Evolutionary conservation across 2,113 vertebrate genomes (phyloP).

Genomic region (Tonatia bakeri): DNA sequence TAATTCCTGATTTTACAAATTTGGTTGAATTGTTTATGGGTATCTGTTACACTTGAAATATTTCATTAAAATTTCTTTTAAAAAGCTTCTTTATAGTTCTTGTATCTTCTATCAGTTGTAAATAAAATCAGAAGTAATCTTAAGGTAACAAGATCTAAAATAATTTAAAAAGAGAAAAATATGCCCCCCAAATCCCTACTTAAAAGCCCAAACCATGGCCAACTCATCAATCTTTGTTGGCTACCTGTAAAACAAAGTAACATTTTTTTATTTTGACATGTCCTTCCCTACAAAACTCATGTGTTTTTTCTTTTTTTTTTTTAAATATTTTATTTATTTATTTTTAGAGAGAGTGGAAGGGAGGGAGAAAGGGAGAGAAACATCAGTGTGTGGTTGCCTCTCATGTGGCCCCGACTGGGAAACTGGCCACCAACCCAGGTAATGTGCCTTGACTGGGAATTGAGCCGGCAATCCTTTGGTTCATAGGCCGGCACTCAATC

Average conservation of each 20-base stretch:
- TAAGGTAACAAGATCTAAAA: neutral
- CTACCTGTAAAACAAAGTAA: too few relatives aligned
- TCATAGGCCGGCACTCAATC: too few relatives aligned
- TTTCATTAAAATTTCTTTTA: slow-evolving; percentile 7
- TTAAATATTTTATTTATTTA: too few relatives aligned
- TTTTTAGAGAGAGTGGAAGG: too few relatives aligned
- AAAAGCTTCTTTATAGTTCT: neutral
- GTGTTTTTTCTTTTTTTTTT: neutral
- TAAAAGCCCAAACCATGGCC: neutral
- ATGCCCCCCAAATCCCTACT: neutral
- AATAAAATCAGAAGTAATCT: slow-evolving; percentile 14
- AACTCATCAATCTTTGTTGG: neutral
- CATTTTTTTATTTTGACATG: neutral
- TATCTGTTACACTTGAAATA: neutral
- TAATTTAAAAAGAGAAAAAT: slow-evolving; percentile 7
- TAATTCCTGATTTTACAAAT: neutral
- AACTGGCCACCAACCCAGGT: too few relatives aligned
- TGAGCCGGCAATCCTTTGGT: too few relatives aligned
- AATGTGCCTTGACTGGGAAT: too few relatives aligned
- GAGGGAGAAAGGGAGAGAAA: too few relatives aligned
- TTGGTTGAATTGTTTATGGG: neutral
- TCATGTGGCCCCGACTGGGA: too few relatives aligned
- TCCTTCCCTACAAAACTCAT: neutral
- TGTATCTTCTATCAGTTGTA: neutral
- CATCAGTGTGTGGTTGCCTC: too few relatives aligned